Conservation (phyloP, 2,113 vertebrate genomes). For the Hypomesus transpacificus region DNA sequence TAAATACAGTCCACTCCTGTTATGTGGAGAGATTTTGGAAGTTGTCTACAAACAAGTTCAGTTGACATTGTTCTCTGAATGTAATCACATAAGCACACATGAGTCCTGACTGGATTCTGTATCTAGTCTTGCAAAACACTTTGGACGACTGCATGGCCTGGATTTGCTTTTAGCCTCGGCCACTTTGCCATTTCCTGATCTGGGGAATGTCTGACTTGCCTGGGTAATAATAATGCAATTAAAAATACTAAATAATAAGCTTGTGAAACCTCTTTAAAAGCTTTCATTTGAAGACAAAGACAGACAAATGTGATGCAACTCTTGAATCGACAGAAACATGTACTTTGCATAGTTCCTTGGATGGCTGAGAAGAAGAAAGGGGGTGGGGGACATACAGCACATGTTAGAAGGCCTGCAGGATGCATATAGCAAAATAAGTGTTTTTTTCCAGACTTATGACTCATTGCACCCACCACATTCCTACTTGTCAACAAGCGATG, state of each 20-base stretch:
- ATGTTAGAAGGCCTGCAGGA: not conserved
- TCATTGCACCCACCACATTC: slow-evolving; percentile 50
- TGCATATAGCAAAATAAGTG: not conserved
- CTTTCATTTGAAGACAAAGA: not conserved
- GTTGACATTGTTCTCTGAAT: not conserved
- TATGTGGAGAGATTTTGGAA: not conserved
- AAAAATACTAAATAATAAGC: slow-evolving; percentile 49
- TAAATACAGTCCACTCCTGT: not conserved
- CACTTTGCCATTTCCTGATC: slow-evolving; percentile 71
- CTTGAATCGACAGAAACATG: slow-evolving; percentile 18
- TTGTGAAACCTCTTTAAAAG: slow-evolving; percentile 35
- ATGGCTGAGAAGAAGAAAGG: slow-evolving; percentile 16
- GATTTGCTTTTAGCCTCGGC: slow-evolving; percentile 65
- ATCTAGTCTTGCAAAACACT: slow-evolving; percentile 66
- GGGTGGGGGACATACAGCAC: not conserved
- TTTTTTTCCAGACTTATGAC: slow-evolving; percentile 6
- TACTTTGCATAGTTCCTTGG: not conserved
- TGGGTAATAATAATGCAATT: slow-evolving; percentile 45
- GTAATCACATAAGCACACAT: not conserved
- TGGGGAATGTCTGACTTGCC: slow-evolving; percentile 57
- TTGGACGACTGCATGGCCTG: slow-evolving; percentile 56
- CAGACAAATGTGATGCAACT: slow-evolving; percentile 20
- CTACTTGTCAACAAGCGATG: slow-evolving; percentile 51
- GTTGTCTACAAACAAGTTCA: not conserved
- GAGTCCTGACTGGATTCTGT: not conserved